Evolutionary conservation across 2,888 invertebrate species (phyloP).

Genomic region (Prenolepis imparis): DNA sequence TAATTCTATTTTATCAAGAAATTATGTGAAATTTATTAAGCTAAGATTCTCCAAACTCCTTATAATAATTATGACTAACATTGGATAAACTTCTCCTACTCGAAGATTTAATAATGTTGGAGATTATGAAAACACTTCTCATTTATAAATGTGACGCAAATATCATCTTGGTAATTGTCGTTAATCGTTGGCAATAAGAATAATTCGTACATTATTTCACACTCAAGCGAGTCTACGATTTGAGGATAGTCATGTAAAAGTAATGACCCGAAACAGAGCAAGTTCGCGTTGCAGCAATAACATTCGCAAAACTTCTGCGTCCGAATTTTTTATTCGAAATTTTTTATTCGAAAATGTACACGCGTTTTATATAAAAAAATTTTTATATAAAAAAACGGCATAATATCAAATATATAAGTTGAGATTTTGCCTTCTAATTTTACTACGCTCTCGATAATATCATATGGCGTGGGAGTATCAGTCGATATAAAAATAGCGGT

Average conservation of each 20-base stretch:
- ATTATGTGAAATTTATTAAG: slow-evolving; percentile 36
- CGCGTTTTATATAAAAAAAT: background rate
- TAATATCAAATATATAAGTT: slow-evolving; percentile 30
- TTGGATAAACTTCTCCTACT: slow-evolving; percentile 29
- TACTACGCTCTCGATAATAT: slow-evolving; percentile 26
- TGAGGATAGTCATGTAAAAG: slow-evolving; percentile 43
- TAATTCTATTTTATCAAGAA: background rate
- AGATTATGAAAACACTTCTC: slow-evolving; percentile 36
- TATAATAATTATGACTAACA: slow-evolving; percentile 31
- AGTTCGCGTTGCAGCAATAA: slow-evolving; percentile 40
- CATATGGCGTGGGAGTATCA: slow-evolving; percentile 34
- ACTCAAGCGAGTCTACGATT: slow-evolving; percentile 47
- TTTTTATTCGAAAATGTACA: slow-evolving; percentile 27
- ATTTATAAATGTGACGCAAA: slow-evolving; percentile 51
- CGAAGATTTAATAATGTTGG: slow-evolving; percentile 36
- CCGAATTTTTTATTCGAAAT: background rate
- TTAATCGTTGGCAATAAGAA: slow-evolving; percentile 56
- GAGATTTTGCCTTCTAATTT: slow-evolving; percentile 44
- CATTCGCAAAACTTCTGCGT: slow-evolving; percentile 6
- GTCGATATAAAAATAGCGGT: slow-evolving; percentile 34
- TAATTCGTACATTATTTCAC: slow-evolving; percentile 55
- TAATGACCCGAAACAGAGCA: slow-evolving; percentile 52
- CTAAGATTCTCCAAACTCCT: background rate
- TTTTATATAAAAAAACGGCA: background rate
- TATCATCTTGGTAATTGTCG: slow-evolving; percentile 51